Percentiles rank a stretch among this genome's conserved stretches.
Conservation (phyloP, 2,113 vertebrate genomes). For the Diadophis punctatus region DNA sequence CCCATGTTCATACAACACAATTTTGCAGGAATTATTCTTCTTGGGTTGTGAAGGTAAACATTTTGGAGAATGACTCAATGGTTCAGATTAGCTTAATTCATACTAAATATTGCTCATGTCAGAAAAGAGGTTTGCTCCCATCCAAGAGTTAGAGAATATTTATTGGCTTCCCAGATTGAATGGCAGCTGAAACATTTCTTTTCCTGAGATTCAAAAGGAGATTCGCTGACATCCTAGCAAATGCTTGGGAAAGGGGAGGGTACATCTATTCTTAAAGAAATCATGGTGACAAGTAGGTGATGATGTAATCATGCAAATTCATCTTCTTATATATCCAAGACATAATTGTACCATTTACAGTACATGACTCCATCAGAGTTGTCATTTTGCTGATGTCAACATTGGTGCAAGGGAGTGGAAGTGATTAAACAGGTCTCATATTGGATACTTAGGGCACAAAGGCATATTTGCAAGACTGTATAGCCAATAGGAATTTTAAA, state of each 20-base stretch:
- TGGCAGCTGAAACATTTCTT: neutral
- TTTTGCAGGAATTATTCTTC: neutral
- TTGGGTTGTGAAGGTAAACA: neutral
- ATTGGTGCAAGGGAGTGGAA: neutral
- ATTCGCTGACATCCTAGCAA: neutral
- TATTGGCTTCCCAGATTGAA: neutral
- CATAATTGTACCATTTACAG: neutral
- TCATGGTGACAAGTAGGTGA: neutral
- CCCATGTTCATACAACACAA: neutral
- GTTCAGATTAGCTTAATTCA: neutral
- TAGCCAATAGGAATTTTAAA: neutral
- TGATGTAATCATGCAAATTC: neutral
- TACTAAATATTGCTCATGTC: neutral
- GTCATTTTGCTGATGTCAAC: neutral
- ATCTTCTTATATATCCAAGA: neutral
- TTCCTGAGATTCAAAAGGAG: neutral
- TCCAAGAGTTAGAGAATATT: no score
- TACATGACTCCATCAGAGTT: neutral
- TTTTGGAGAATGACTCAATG: neutral
- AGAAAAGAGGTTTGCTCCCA: neutral
- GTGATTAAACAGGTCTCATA: neutral
- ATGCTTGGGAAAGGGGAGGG: neutral
- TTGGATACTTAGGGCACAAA: neutral
- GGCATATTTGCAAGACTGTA: neutral
- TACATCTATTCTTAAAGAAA: neutral